Evolutionary conservation across 92 coral and sea anemone species (phyloP), one percentile per base, ranked within the genome.

Genomic region (Phenganax subtilis): DNA sequence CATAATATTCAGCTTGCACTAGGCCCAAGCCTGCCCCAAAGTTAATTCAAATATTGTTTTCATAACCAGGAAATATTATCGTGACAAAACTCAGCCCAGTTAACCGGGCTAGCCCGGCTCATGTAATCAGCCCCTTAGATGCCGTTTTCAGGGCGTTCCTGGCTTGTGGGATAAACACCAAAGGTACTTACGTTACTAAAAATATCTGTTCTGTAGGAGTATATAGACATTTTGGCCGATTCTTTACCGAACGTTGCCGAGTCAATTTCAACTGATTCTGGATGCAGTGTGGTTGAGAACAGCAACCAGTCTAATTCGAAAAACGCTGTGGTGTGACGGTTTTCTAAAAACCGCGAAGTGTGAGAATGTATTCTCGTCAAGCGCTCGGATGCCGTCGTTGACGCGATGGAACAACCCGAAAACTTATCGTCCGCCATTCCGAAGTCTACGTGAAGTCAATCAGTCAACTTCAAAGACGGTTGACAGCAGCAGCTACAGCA

Each of bases 171-270:
- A 37, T 37, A 37, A 37, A 37, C 47, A 37, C 47, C 2, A 8
- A 59, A 3, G 61, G 16, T 53, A 15, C 73, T 10, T 56, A 25
- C 31, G 11, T 20, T 28, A 53, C n/a, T 64, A 16, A n/a, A 55
- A 52, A 25, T 63, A 14, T 7, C 80, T 75, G 28, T 78, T 10
- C 69, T 56, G 25, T 87, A 93, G 98, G 98, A 91, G 54, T 93
- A 93, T 80, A 73, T 93, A 80, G 91, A 93, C 78, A 90, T 93
- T 12, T 69, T 93, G 63, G 97, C 97, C 14, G 85, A 88, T 71
- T 91, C 97, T 7, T 25, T 79, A 16, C 56, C 72, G 20, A 79
- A 62, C 30, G 44, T 62, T 11, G 74, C 74, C 16, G 81, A 76
- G 28, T 76, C 81, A 10, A 57, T 76, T 31, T 55, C 62, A 29